Percentiles rank a stretch among this genome's conserved stretches.
Conservation (phyloP, 2,797 vertebrate genomes). For the Scyliorhinus canicula region DNA sequence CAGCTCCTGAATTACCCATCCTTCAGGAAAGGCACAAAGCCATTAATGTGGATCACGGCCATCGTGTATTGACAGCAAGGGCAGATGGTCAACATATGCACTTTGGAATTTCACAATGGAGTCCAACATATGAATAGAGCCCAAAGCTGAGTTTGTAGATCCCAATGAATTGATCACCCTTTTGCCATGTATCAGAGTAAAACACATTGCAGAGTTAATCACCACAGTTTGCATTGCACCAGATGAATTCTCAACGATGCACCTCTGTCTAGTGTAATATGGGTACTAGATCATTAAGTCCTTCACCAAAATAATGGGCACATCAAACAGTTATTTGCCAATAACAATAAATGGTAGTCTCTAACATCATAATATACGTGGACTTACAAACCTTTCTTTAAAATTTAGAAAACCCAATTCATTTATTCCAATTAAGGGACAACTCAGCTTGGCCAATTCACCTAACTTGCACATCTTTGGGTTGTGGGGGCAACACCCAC, state of each 20-base stretch:
- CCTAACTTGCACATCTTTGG: no score
- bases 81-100: not conserved
- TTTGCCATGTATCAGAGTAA: not conserved
- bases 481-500: no score
- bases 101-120: not conserved
- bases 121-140: not conserved
- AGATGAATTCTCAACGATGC: not conserved
- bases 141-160: not conserved
- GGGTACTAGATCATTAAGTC: not conserved
- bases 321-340: not conserved
- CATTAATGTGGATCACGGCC: not conserved
- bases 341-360: not conserved
- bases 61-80: not conserved
- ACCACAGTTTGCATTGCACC: not conserved
- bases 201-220: not conserved
- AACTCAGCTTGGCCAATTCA: no score
- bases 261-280: not conserved
- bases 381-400: not conserved
- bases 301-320: not conserved
- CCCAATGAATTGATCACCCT: not conserved
- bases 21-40: not conserved
- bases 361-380: not conserved
- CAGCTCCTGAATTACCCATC: not conserved
- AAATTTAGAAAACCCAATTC: no score
- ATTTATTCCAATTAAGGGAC: no score